These are phyloP conservation scores for Luffia ferchaultella DNA, from an alignment of 2,888 invertebrate genomes.

Conservation along the genomic window DNA sequence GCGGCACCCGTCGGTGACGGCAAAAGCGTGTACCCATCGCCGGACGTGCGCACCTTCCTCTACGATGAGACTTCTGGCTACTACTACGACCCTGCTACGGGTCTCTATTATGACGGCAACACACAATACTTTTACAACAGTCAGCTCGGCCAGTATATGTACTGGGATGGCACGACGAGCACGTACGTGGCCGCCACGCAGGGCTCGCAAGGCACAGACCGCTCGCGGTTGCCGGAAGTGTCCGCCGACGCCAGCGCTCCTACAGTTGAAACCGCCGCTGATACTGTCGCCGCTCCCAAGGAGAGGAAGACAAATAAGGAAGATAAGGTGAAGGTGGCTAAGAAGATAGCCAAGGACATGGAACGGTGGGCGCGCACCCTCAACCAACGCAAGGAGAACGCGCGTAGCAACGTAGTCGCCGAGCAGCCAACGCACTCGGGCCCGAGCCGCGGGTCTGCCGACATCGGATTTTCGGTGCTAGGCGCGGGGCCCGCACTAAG, in stretches of 20 bases:
- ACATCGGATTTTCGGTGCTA: constrained; percentile 91
- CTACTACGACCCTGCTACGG: constrained; percentile 93
- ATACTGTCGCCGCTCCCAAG: constrained; percentile 31
- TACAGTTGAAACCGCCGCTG: constrained; percentile 19
- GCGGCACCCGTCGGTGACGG: constrained; percentile 68
- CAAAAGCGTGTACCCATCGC: constrained; percentile 74
- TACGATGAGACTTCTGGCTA: constrained; percentile 96
- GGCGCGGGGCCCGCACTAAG: constrained; percentile 69
- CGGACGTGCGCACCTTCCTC: constrained; percentile 91
- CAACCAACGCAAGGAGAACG: constrained; percentile 92
- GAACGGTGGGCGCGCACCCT: constrained; percentile 94
- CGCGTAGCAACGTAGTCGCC: constrained; percentile 48
- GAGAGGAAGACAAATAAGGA: constrained; percentile 80
- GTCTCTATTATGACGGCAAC: constrained; percentile 94
- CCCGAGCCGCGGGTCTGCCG: constrained; percentile 80
- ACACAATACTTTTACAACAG: constrained; percentile 97
- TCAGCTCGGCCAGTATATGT: constrained; percentile 89
- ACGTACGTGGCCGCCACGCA: constrained; percentile 68
- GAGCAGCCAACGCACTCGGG: constrained; percentile 51
- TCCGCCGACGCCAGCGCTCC: constrained; percentile 18
- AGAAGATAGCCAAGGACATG: constrained; percentile 93
- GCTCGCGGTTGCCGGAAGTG: constrained; percentile 34
- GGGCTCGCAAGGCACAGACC: constrained; percentile 40
- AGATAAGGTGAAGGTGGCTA: constrained; percentile 96
- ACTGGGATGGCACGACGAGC: constrained; percentile 85